Evolutionary conservation across 2,797 vertebrate species (phyloP).

Genomic region (Pterois miles): DNA sequence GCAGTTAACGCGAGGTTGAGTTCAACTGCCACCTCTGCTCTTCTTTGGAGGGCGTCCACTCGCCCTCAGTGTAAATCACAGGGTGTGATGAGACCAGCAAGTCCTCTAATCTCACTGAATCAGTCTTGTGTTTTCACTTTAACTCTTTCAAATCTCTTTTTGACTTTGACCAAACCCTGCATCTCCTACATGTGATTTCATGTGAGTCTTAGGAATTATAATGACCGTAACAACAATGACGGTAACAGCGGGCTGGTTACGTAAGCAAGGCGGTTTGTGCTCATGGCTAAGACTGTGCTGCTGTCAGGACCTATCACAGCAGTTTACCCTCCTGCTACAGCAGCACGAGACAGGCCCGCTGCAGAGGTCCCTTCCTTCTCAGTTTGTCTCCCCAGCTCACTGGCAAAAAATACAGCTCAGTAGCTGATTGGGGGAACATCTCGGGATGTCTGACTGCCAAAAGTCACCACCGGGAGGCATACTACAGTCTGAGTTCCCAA

Average conservation of each 20-base stretch:
- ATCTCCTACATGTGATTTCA: conserved; percentile 27
- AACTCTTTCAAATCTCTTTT: conserved; percentile 19
- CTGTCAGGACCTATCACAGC: conserved; percentile 69
- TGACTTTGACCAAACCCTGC: not conserved
- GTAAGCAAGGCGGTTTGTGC: conserved; percentile 66
- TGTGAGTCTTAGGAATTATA: conserved; percentile 59
- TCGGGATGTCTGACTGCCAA: conserved; percentile 22
- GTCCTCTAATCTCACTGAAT: not conserved
- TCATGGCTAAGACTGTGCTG: conserved; percentile 64
- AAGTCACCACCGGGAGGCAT: conserved; percentile 39
- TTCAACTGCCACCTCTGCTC: not conserved
- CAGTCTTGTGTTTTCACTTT: not conserved
- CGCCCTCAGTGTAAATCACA: not conserved
- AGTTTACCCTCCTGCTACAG: conserved; percentile 44
- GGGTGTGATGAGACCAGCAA: not conserved
- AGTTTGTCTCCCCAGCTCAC: conserved; percentile 1
- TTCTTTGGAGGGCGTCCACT: not conserved
- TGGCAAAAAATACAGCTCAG: conserved; percentile 40
- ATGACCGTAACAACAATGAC: conserved; percentile 54
- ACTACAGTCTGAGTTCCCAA: not conserved
- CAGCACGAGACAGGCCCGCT: conserved; percentile 36
- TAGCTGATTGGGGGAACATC: conserved; percentile 12
- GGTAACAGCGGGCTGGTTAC: conserved; percentile 64
- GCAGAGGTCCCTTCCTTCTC: not conserved
- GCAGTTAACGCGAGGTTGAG: not conserved